Percentiles rank a stretch among this genome's conserved stretches.
phyloP scores from a whole-genome alignment of 2,797 vertebrate species.

The Galago senegalensis region DNA sequence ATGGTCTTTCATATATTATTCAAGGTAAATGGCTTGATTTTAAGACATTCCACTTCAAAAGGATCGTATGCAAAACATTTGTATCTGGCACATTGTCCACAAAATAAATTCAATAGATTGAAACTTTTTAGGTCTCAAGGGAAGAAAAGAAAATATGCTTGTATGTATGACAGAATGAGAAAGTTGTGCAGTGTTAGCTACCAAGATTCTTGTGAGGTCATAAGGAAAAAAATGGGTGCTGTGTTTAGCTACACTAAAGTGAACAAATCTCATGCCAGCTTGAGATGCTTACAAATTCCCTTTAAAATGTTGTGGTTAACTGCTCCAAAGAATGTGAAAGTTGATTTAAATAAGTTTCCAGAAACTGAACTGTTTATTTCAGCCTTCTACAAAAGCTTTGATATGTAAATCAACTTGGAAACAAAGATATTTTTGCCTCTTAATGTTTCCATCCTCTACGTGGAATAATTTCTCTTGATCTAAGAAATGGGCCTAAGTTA shows the following conservation, averaged over 20 bases:
- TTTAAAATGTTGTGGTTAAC: conserved; percentile 80
- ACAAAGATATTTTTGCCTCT: conserved; percentile 82
- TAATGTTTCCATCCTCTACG: conserved; percentile 70
- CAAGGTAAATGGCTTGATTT: conserved; percentile 69
- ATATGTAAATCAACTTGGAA: conserved; percentile 84
- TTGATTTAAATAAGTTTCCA: conserved; percentile 83
- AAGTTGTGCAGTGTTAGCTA: not conserved
- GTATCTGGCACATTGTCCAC: conserved; percentile 23
- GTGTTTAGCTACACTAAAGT: conserved; percentile 45
- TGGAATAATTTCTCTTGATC: conserved; percentile 68
- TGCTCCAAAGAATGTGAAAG: conserved; percentile 80
- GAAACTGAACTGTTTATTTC: conserved; percentile 82
- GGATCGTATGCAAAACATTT: conserved; percentile 66
- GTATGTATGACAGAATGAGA: conserved; percentile 66
- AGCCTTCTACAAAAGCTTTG: conserved; percentile 77
- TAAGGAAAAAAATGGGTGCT: conserved; percentile 43
- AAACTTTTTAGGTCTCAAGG: conserved; percentile 61
- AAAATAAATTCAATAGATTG: conserved; percentile 69
- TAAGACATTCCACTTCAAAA: conserved; percentile 75
- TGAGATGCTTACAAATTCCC: conserved; percentile 71
- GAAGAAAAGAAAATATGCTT: not conserved
- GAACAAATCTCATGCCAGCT: conserved; percentile 30
- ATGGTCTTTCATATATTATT: conserved; percentile 26
- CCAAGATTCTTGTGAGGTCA: conserved; percentile 59
- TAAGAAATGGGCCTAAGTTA: conserved; percentile 56